Percentiles rank a stretch among this genome's conserved stretches.
phyloP scores from a whole-genome alignment of 2,888 invertebrate species.

The Sialis lutaria region DNA sequence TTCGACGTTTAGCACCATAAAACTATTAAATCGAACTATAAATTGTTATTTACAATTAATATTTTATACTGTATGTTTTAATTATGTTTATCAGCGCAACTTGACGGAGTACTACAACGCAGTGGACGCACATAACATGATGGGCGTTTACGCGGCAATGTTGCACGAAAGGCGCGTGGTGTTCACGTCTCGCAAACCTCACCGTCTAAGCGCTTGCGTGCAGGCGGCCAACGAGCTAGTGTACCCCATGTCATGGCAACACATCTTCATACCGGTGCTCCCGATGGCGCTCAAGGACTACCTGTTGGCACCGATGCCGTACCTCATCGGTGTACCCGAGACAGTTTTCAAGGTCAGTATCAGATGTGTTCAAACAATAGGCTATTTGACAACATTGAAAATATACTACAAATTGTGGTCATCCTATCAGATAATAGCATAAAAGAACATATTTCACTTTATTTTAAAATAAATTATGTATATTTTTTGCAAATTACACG shows the following conservation, averaged over 20 bases:
- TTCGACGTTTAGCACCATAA: too few species aligned
- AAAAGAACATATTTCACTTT: too few species aligned
- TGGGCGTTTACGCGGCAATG: slow-evolving; percentile 87
- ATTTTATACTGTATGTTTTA: slow-evolving; percentile 1
- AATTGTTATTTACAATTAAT: too few species aligned
- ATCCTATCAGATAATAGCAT: too few species aligned
- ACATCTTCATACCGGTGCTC: slow-evolving; percentile 91
- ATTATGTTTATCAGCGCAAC: slow-evolving; percentile 55
- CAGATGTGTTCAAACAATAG: too few species aligned
- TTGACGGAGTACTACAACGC: slow-evolving; percentile 96
- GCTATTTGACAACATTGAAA: too few species aligned
- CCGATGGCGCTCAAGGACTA: slow-evolving; percentile 81
- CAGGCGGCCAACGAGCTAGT: slow-evolving; percentile 89
- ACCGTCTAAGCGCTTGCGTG: slow-evolving; percentile 78
- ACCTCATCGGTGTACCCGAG: slow-evolving; percentile 86
- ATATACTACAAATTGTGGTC: too few species aligned
- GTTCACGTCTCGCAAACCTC: slow-evolving; percentile 77
- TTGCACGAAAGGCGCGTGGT: slow-evolving; percentile 86
- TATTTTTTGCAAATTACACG: too few species aligned
- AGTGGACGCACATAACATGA: slow-evolving; percentile 89
- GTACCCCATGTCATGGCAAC: slow-evolving; percentile 98
- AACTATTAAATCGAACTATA: too few species aligned
- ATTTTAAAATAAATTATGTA: too few species aligned
- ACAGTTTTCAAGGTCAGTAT: slow-evolving; percentile 55
- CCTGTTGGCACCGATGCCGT: slow-evolving; percentile 93